These are phyloP conservation scores for Hyaena hyaena DNA, from an alignment of 2,113 vertebrate genomes.

Conservation along the genomic window DNA sequence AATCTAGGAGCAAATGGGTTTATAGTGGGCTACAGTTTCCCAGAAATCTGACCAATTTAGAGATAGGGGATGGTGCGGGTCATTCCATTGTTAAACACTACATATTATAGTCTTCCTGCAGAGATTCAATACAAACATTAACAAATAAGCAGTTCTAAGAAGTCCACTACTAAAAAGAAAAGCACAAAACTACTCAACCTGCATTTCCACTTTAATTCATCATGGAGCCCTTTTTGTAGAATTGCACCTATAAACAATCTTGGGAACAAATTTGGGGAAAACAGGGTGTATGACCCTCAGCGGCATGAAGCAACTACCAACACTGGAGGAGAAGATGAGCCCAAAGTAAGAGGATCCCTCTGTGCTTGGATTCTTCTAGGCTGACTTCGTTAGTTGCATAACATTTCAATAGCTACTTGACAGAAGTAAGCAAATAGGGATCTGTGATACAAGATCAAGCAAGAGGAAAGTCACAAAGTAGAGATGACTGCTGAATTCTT, in stretches of 20 bases:
- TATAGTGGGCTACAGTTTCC: neutral
- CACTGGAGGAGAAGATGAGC: neutral
- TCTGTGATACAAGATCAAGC: neutral
- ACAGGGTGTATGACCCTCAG: neutral
- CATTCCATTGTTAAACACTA: neutral
- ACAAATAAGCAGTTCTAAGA: neutral
- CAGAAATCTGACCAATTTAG: neutral
- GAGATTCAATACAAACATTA: neutral
- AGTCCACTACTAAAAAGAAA: neutral
- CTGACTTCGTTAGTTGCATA: neutral
- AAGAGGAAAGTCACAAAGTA: neutral
- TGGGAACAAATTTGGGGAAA: conserved; percentile 19
- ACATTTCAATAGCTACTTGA: neutral
- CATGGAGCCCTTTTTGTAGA: neutral
- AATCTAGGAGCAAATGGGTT: neutral
- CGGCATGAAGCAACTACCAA: neutral
- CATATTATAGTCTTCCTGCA: neutral
- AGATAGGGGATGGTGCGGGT: neutral
- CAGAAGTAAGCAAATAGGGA: neutral
- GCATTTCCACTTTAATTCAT: neutral
- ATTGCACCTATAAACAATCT: neutral
- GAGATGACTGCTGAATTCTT: neutral
- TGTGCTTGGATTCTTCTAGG: neutral
- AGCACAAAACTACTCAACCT: neutral
- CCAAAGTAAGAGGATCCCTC: neutral